Evolutionary conservation across 2,797 vertebrate genomes (phyloP), one percentile per base, ranked within the genome.

Genomic region (Remorina albescens): DNA sequence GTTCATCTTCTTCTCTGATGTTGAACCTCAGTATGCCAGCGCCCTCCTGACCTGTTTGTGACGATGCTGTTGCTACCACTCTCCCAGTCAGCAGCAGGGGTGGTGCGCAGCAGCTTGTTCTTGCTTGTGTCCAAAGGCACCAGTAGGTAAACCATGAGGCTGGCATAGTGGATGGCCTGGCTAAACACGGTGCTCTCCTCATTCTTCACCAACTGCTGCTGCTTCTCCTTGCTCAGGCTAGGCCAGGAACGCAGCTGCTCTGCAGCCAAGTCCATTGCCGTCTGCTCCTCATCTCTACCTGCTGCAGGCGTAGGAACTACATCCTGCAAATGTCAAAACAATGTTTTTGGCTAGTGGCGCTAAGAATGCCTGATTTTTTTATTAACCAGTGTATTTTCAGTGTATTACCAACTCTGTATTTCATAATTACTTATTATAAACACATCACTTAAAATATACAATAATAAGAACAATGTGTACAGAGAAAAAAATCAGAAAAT

Each of bases 111-210:
- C 54, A 99, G 94, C 87, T 97, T 98, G 92, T 95, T 97, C 93
- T 97, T 99, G 90, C 96, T 98, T 39, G 97, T 96, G 82, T 99
- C 98, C 79, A 99, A 83, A 0, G 98, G 98, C 12, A 99, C 97
- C 1, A 99, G 92, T 78, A 99, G 90, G 77, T 98, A 99, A 26
- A 99, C 97, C 98, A 99, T 99, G 85, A 99, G 97, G 89, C 97
- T 98, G 82, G 97, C 96, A 39, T 99, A 99, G 90, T 99, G 98
- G 91, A 99, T 99, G 84, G 98, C 98, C 91, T 99, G 98, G 85
- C 98, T 98, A 92, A 99, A 99, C 80, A 99, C 98, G 0, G 97
- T 99, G 87, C 96, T 99, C 87, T 99, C 98, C 87, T 99, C 98
- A 5, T 95, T 97, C 80, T 98, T 97, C 44, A 99, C 96, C 65